phyloP scores from a whole-genome alignment of 2,797 vertebrate species.

The Pangasius djambal region DNA sequence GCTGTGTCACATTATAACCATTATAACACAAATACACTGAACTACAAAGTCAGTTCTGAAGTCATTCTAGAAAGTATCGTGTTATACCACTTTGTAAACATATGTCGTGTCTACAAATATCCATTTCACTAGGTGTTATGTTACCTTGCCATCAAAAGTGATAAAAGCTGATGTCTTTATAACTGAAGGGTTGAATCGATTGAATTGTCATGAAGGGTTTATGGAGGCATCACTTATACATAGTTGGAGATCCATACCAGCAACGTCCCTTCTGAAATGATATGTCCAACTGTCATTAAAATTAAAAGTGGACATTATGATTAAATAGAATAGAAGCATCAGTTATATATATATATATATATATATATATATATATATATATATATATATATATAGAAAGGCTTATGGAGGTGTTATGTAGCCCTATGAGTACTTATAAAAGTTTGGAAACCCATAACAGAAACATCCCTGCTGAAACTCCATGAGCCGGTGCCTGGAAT shows the following conservation, averaged over 20 bases:
- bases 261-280: neutral
- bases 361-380: too few species aligned
- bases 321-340: neutral
- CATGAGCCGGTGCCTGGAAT: neutral
- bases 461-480: neutral
- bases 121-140: neutral
- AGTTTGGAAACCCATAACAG: neutral
- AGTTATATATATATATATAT: neutral
- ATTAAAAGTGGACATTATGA: neutral
- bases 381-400: too few species aligned
- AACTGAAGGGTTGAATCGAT: too few species aligned
- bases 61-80: neutral
- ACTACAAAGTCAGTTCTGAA: neutral
- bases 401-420: neutral
- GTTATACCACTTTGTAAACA: neutral
- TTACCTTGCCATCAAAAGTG: neutral
- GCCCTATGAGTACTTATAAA: neutral
- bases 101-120: neutral
- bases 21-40: neutral
- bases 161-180: neutral
- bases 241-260: neutral
- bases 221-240: neutral
- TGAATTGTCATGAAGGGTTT: neutral
- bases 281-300: neutral
- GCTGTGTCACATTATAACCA: neutral